These are phyloP conservation scores for Galeopsomyia nigrocyanea DNA, from an alignment of 2,888 invertebrate species.

Conservation along the genomic window DNA sequence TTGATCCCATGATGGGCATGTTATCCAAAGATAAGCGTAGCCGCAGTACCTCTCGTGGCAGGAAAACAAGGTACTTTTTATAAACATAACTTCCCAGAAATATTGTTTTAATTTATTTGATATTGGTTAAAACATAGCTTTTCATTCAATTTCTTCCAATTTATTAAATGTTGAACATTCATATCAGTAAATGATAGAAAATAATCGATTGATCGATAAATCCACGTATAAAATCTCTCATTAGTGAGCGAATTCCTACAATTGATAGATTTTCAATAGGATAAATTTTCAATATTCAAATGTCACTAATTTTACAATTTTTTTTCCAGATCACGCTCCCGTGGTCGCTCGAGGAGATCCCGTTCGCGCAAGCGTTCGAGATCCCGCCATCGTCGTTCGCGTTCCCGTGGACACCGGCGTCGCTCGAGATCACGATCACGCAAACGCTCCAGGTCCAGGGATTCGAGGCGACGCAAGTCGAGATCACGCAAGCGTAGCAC, in stretches of 20 bases:
- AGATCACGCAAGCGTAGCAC: conserved; percentile 63
- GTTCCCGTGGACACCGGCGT: conserved; percentile 71
- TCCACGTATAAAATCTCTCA: background rate
- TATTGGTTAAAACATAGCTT: no score
- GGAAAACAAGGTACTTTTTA: conserved; percentile 61
- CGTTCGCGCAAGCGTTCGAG: conserved; percentile 64
- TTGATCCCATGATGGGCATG: conserved; percentile 91
- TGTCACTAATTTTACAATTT: background rate
- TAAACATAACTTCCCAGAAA: background rate
- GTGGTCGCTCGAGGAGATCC: conserved; percentile 64
- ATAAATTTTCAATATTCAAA: no score
- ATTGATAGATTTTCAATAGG: no score
- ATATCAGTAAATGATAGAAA: background rate
- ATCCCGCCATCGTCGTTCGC: conserved; percentile 72
- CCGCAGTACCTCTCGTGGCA: conserved; percentile 69
- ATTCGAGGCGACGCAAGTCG: conserved; percentile 61
- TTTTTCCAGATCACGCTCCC: conserved; percentile 75
- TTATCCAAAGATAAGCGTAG: conserved; percentile 87
- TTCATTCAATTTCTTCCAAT: no score
- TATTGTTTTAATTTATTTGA: no score
- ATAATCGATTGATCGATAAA: background rate
- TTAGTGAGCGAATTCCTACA: no score
- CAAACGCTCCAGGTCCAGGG: conserved; percentile 62
- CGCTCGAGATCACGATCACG: conserved; percentile 71
- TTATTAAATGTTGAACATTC: no score